Base-by-base conservation (phyloP, 1,140 invertebrate genomes). In the Nixonia krombeini region DNA sequence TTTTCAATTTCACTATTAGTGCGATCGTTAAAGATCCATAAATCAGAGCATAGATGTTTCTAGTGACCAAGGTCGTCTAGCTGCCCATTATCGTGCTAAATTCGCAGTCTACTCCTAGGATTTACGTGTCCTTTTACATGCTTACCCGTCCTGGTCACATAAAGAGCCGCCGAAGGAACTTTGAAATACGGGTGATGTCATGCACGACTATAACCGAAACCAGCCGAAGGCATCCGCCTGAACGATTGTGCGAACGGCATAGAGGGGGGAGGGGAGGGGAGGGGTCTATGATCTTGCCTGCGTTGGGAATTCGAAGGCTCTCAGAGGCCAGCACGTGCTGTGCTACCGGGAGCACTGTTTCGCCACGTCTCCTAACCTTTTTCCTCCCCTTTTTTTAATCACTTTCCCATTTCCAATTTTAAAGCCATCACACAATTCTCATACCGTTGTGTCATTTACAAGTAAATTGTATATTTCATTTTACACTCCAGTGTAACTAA, bases 311-410 rank as follows among this genome's bases (percentile, higher is more conserved):
- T 45, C 65, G 49, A 71, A 51, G 49, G 25, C 55, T 53, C 64
- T 67, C 73, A 78, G 75, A 75, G 72, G 75, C 76, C 74, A 74
- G 76, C 78, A 77, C 74, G 76, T 80, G 78, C 78, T 80, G 76
- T 46, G 65, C 73, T 74, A 70, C 69, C 74, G 59, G 62, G 56
- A 51, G 10, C 29, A 31, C 59, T 49, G 47, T 41, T 50, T 51
- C 49, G 29, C 33, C 53, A 6, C 21, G 21, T 21, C 21, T 21
- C 21, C 21, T 21, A 21, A 21, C 21, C 21, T n/a, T 61, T 50
- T 62, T 10, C 45, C 16, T 41, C 40, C 40, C 23, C 10, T 46
- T 41, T 45, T 17, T 44, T 56, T 49, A 40, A 46, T 23, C 13
- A 10, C 47, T 41, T 63, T 7, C 23, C 9, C 8, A 10, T 28